These are phyloP conservation scores for Sebastiscus albofasciatus DNA, from an alignment of 2,797 vertebrate genomes.

Conservation along the genomic window DNA sequence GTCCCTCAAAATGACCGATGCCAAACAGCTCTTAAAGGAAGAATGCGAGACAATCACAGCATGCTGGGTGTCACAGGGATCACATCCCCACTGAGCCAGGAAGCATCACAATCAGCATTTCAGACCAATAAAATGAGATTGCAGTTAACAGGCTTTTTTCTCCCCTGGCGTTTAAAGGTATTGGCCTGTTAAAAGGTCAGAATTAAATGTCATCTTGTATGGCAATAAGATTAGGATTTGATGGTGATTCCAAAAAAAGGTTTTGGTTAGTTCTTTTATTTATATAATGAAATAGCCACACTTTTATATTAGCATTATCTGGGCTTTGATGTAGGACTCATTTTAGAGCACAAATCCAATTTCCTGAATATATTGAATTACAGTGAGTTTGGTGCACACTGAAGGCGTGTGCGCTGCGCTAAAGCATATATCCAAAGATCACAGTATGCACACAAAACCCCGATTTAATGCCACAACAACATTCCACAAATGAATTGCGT, in stretches of 20 bases:
- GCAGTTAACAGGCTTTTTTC: slow-evolving; percentile 27
- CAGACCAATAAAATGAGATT: slow-evolving; percentile 19
- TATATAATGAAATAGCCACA: not conserved
- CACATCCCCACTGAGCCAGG: slow-evolving; percentile 39
- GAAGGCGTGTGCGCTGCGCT: slow-evolving; percentile 46
- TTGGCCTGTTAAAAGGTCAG: slow-evolving; percentile 56
- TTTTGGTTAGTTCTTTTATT: not conserved
- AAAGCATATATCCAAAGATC: slow-evolving; percentile 30
- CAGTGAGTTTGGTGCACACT: not conserved
- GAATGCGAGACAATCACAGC: slow-evolving; percentile 48
- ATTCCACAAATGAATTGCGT: not conserved
- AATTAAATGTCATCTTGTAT: slow-evolving; percentile 33
- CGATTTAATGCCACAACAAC: slow-evolving; percentile 16
- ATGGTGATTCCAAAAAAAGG: not conserved
- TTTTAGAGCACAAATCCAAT: not conserved
- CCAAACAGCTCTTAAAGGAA: slow-evolving; percentile 28
- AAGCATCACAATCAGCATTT: slow-evolving; percentile 33
- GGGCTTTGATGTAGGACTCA: not conserved
- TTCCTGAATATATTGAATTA: slow-evolving; percentile 28
- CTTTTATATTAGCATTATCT: not conserved
- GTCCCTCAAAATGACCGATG: slow-evolving; percentile 36
- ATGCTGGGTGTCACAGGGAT: slow-evolving; percentile 52
- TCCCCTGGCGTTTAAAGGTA: not conserved
- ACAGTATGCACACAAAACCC: not conserved
- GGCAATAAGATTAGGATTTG: slow-evolving; percentile 34